Base-by-base conservation (phyloP, 2,797 vertebrate species). In the Hirundo rustica region DNA sequence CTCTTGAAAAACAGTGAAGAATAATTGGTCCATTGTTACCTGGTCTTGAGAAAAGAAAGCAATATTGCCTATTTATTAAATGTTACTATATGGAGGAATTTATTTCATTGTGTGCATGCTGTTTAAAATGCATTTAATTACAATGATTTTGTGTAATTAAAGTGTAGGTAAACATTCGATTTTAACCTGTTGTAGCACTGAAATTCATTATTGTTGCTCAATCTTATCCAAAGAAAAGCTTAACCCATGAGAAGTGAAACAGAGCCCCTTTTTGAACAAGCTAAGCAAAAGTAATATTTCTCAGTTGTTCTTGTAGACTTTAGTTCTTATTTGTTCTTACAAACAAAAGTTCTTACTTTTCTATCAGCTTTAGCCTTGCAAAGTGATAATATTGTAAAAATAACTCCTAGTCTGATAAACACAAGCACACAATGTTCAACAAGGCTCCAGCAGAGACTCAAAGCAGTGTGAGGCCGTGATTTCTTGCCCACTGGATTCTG, bases 1-100 rank as follows among this genome's bases (percentile, higher is more conserved):
- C 40, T 88, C 81, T 44, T 85, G 42, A 71, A 96, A 88, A 87
- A 60, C 64, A 40, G 71, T 78, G 85, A 94, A 87, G 77, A 85
- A 71, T 88, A 95, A 95, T 85, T 79, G 67, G 74, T 71, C 88
- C 38, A 47, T 73, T 93, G 64, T 61, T 79, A n/a, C 61, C 77
- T 61, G 34, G 53, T 78, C 71, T 61, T 32, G 34, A 87, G 67
- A 79, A 95, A 48, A 92, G 20, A 81, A 22, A 78, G 50, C 4
- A 79, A 30, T 29, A 40, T 62, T 38, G 30, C 22, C 48, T 70
- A 62, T 74, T 92, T 89, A 73, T 58, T 86, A 88, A 53, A 93
- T 66, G 58, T 61, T 89, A 66, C 54, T 86, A 9, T 71, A 47
- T 0, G 3, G 51, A 76, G 29, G 45, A 79, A 82, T 86, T 88